Percentiles rank a stretch among this genome's conserved stretches.
phyloP scores from a whole-genome alignment of 1,140 invertebrate genomes.

The Leptestheria dahalacensis region DNA sequence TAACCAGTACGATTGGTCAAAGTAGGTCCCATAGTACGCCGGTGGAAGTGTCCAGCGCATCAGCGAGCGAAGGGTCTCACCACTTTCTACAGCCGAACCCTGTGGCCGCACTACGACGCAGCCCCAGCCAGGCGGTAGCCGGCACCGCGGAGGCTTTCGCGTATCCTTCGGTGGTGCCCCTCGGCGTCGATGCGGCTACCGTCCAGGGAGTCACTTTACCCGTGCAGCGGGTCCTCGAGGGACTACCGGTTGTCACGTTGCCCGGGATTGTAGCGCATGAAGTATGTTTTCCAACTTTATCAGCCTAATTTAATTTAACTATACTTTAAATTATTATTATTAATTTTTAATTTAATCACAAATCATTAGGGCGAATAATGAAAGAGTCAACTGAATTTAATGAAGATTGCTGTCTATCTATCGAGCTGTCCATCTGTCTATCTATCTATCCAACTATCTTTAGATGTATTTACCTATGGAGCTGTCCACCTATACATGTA shows the following conservation, averaged over 20 bases:
- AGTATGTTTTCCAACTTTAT: conserved; percentile 4
- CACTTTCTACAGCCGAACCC: not conserved
- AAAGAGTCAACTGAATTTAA: no score
- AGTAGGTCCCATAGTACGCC: no score
- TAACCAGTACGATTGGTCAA: no score
- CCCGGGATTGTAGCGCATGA: conserved; percentile 10
- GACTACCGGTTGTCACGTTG: conserved; percentile 4
- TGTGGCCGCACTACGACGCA: not conserved
- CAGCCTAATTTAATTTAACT: not conserved
- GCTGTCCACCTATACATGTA: no score
- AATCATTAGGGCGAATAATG: no score
- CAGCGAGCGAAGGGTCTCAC: not conserved
- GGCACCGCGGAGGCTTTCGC: not conserved
- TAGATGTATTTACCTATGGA: no score
- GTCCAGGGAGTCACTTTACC: not conserved
- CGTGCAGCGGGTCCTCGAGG: conserved; percentile 2
- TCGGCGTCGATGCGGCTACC: not conserved
- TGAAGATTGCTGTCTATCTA: no score
- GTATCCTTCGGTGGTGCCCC: conserved; percentile 10
- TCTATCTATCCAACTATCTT: no score
- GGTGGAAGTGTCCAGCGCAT: no score
- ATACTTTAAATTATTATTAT: not conserved
- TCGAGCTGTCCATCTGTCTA: no score
- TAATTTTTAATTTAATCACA: no score
- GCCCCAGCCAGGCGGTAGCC: not conserved